Percentiles rank a stretch among this genome's conserved stretches.
Evolutionary conservation across 2,797 vertebrate species (phyloP).

Genomic region (Eospalax fontanierii): DNA sequence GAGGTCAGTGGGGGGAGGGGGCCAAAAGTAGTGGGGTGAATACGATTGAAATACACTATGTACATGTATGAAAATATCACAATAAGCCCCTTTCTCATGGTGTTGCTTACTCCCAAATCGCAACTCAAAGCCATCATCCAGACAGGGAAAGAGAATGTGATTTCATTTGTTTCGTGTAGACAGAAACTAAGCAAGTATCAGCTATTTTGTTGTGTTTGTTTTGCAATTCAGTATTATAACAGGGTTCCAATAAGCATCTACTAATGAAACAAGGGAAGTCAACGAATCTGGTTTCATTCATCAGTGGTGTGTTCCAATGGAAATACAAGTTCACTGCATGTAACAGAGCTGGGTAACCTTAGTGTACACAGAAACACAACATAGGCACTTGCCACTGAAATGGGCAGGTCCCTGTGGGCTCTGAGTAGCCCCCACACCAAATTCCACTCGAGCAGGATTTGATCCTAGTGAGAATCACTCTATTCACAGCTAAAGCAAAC

Average conservation of each 20-base stretch:
- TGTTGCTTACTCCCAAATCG: neutral
- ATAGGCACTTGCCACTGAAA: no score
- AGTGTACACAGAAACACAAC: no score
- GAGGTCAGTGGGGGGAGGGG: no score
- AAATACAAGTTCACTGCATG: neutral
- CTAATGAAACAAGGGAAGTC: conserved; percentile 16
- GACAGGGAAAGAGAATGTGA: neutral
- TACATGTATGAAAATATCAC: no score
- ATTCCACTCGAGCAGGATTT: neutral
- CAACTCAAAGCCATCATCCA: neutral
- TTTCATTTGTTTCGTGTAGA: neutral
- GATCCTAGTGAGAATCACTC: neutral
- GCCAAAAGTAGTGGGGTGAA: no score
- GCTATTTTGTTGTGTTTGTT: neutral
- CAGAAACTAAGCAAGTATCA: neutral
- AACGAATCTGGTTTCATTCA: conserved; percentile 34
- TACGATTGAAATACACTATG: no score
- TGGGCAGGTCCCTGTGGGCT: no score
- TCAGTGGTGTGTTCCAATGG: neutral
- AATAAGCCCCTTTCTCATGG: neutral
- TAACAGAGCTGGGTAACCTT: neutral
- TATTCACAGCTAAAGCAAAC: conserved; percentile 9
- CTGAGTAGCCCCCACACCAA: neutral
- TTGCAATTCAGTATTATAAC: conserved; percentile 12
- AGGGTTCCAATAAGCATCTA: neutral